phyloP scores from a whole-genome alignment of 1,140 invertebrate genomes.

The Drosophila bifasciata region DNA sequence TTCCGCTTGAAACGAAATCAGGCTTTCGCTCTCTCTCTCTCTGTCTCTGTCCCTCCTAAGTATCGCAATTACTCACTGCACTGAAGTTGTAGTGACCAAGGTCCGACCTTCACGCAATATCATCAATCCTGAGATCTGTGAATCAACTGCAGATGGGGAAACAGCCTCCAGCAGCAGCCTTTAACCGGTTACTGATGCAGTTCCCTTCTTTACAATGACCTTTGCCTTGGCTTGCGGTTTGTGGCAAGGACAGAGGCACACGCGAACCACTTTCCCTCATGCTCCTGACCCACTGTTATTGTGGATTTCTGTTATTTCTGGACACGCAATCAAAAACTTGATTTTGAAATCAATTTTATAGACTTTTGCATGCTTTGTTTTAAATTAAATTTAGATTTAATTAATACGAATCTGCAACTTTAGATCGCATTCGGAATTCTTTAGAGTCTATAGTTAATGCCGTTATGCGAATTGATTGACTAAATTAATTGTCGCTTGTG shows the following conservation, averaged over 20 bases:
- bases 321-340: constrained; percentile 18
- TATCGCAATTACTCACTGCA: constrained; percentile 19
- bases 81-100: constrained; percentile 5
- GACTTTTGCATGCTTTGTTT: constrained; percentile 33
- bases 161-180: constrained; percentile 2
- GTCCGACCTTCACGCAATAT: constrained; percentile 19
- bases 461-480: background rate
- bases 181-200: constrained; percentile 34
- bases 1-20: constrained; percentile 16
- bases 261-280: constrained; percentile 10
- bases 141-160: constrained; percentile 13
- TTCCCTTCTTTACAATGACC: constrained; percentile 28
- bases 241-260: constrained; percentile 32
- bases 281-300: constrained; percentile 27
- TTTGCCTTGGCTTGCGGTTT: constrained; percentile 32
- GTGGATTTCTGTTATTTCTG: constrained; percentile 3
- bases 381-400: constrained; percentile 34
- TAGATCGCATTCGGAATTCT: constrained; percentile 15
- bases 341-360: constrained; percentile 44
- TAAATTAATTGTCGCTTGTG: constrained; percentile 29
- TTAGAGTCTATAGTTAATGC: constrained; percentile 21
- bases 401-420: constrained; percentile 29
- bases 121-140: constrained; percentile 26
- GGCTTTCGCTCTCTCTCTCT: no score
- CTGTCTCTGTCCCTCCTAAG: background rate